Base-by-base conservation (phyloP, 2,113 vertebrate species). In the Emberiza fucata region DNA sequence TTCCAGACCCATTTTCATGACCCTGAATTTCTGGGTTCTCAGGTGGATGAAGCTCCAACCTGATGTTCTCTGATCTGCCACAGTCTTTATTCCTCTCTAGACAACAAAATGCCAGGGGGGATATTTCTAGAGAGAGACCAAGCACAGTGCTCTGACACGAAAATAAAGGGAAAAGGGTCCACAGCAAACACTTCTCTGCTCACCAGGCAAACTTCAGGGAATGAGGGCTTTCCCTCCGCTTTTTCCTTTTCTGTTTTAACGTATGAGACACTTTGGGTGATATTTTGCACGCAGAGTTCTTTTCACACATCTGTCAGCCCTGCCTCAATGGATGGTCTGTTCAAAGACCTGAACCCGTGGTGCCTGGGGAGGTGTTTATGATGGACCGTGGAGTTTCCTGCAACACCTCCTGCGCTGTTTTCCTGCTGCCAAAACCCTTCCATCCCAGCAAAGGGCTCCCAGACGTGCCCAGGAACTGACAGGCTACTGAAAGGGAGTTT, bases 301-400 rank as follows among this genome's bases (percentile, higher is more conserved):
- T 88, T 61, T 61, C 77, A 63, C 47, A 7, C 29, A 21, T 57
- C 78, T 40, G 1, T 60, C 81, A 68, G 70, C 37, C 59, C 39
- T 73, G 90, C 9, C 63, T 97, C 91, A 97, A 95, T 94, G 57
- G 90, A 6, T 37, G 77, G 39, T 77, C 81, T 97, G 96, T 97
- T 92, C 88, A 44, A 64, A 78, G 82, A 6, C 48, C 86, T 94
- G 95, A 45, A 59, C 42, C 90, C 6, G 2, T 85, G 82, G 79
- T 88, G 81, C 61, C 86, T 73, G 75, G 71, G 73, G 59, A 92
- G 80, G 69, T 96, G 93, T 97, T 96, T 95, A 88, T 79, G 84
- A 90, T 96, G 91, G 92, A 93, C 73, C 42, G 3, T 53, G n/a
- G 53, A 40, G 81, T 86, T 97, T 95, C 96, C 94, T 86, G 86